Evolutionary conservation across 2,113 vertebrate species (phyloP).

Genomic region (Struthio camelus): DNA sequence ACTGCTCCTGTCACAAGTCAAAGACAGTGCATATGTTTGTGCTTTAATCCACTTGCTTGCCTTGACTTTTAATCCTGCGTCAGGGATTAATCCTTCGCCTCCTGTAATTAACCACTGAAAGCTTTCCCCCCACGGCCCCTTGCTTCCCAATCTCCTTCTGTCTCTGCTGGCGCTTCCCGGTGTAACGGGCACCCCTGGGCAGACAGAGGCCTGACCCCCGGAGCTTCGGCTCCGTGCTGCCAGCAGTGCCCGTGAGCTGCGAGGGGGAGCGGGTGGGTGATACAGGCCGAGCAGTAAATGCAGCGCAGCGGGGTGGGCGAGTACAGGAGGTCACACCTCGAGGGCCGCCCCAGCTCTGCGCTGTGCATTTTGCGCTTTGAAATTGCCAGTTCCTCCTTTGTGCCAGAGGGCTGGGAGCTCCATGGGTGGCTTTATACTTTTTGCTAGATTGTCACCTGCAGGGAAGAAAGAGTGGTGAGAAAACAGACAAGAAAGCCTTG

Average conservation of each 20-base stretch:
- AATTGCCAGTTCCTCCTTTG: not conserved
- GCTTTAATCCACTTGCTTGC: not conserved
- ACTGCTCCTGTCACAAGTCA: not conserved
- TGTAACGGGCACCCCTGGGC: not conserved
- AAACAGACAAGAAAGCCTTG: too few species aligned
- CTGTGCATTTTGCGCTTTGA: not conserved
- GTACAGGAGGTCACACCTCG: not conserved
- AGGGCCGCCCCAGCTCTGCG: not conserved
- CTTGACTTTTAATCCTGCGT: not conserved
- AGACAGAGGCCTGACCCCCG: not conserved
- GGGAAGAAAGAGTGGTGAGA: not conserved
- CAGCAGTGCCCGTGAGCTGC: not conserved
- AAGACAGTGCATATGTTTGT: not conserved
- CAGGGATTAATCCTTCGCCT: not conserved
- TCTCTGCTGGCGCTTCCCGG: not conserved
- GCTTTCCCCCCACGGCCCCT: not conserved
- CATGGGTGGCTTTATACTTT: not conserved
- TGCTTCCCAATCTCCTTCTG: not conserved
- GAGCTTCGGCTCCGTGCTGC: not conserved
- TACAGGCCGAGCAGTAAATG: not conserved
- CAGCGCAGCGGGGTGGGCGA: too few species aligned
- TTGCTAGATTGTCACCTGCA: not conserved
- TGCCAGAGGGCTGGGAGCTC: not conserved
- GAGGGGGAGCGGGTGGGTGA: not conserved
- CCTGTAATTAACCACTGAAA: not conserved